phyloP scores from a whole-genome alignment of 2,797 vertebrate species.

The Lateolabrax maculatus region DNA sequence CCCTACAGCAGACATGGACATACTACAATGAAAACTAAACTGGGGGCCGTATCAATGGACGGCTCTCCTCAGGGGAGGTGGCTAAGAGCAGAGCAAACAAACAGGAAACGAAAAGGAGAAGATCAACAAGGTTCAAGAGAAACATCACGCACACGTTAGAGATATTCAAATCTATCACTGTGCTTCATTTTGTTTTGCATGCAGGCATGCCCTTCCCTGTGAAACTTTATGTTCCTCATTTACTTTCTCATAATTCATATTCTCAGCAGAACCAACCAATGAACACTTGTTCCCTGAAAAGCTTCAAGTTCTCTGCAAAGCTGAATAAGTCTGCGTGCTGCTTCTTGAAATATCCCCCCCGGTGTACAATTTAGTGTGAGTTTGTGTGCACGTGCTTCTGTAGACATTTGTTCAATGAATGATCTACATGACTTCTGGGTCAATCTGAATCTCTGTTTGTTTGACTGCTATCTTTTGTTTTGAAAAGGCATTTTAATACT shows the following conservation, averaged over 20 bases:
- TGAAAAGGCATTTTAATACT: not conserved
- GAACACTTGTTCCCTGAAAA: conserved; percentile 7
- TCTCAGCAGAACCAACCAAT: not conserved
- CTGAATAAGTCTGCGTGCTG: conserved; percentile 32
- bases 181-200: not conserved
- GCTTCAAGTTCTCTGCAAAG: conserved; percentile 25
- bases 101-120: conserved; percentile 53
- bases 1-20: not conserved
- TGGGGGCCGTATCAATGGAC: not conserved
- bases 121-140: conserved; percentile 4
- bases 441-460: not conserved
- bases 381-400: conserved; percentile 31
- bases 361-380: conserved; percentile 14
- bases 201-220: not conserved
- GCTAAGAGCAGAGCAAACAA: conserved; percentile 21
- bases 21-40: not conserved
- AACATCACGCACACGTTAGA: not conserved
- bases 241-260: conserved; percentile 9
- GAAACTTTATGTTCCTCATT: conserved; percentile 43
- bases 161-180: not conserved
- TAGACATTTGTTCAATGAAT: conserved; percentile 37
- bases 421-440: not conserved
- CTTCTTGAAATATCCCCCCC: conserved; percentile 30
- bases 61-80: conserved; percentile 7
- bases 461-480: not conserved